Conservation (phyloP, 2,888 invertebrate species). For the Caenorhabditis macrosperma region DNA sequence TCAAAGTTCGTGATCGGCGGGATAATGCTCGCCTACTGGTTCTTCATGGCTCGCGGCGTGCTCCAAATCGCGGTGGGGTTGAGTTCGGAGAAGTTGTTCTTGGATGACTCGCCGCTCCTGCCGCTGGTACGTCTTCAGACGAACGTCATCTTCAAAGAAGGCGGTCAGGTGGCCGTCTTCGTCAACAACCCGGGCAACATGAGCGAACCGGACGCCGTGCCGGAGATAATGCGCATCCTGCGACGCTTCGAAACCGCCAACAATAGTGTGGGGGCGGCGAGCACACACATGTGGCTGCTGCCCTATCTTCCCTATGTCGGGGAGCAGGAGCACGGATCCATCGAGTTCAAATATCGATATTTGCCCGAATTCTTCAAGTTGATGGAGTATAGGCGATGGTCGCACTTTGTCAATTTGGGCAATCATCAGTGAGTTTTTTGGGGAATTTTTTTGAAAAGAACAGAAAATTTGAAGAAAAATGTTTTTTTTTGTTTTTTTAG, state of each 20-base stretch:
- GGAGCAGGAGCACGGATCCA: conserved; percentile 78
- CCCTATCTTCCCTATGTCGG: conserved; percentile 78
- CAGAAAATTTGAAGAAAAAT: no score
- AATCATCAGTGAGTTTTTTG: conserved; percentile 72
- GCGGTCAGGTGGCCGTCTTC: conserved; percentile 78
- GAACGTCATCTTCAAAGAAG: conserved; percentile 79
- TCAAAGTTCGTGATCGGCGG: conserved; percentile 70
- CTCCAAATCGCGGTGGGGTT: conserved; percentile 78
- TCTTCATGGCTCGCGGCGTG: conserved; percentile 75
- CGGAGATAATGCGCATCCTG: conserved; percentile 74
- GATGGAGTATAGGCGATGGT: conserved; percentile 78
- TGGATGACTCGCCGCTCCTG: conserved; percentile 79
- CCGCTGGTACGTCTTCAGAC: conserved; percentile 79
- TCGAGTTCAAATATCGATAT: conserved; percentile 79
- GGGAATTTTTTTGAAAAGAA: no score
- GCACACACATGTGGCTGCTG: conserved; percentile 79
- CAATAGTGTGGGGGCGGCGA: conserved; percentile 75
- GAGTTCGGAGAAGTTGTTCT: conserved; percentile 79
- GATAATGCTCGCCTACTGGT: conserved; percentile 73
- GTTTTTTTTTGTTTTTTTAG: no score
- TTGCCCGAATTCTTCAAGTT: conserved; percentile 78
- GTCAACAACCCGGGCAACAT: conserved; percentile 79
- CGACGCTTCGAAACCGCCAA: conserved; percentile 75
- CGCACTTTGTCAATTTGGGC: conserved; percentile 78
- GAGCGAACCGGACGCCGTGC: conserved; percentile 72